Evolutionary conservation across 2,888 invertebrate genomes (phyloP).

Genomic region (Xylophagus ater): DNA sequence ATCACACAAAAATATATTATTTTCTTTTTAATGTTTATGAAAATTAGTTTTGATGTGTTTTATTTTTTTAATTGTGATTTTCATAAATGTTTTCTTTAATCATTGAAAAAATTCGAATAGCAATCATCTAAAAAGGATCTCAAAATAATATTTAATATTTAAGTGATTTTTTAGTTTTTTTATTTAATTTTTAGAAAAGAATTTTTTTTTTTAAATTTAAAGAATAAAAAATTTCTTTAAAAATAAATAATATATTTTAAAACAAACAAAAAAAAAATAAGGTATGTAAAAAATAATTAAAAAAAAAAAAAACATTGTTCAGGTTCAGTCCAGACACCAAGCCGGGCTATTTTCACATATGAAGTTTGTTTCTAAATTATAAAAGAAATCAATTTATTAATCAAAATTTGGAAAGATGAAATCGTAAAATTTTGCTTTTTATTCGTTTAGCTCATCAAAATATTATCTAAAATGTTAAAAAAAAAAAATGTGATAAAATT

Average conservation of each 20-base stretch:
- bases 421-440: too few species aligned
- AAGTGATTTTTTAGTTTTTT: constrained; percentile 2
- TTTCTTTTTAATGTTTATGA: too few species aligned
- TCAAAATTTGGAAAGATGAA: too few species aligned
- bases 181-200: not conserved
- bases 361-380: too few species aligned
- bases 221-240: constrained; percentile 1
- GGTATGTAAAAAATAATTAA: constrained; percentile 10
- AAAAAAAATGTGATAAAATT: not conserved
- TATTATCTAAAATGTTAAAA: not conserved
- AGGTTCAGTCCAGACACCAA: constrained; percentile 14
- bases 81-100: too few species aligned
- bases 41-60: too few species aligned
- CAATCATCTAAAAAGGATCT: not conserved
- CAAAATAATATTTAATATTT: too few species aligned
- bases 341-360: too few species aligned
- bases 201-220: not conserved
- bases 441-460: not conserved
- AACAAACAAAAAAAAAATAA: constrained; percentile 7
- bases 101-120: constrained; percentile 1
- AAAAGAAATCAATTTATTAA: too few species aligned
- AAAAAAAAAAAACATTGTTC: constrained; percentile 4
- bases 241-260: too few species aligned
- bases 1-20: too few species aligned
- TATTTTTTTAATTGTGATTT: too few species aligned